Base-by-base conservation (phyloP, 1,140 invertebrate genomes). In the Plodia interpunctella region DNA sequence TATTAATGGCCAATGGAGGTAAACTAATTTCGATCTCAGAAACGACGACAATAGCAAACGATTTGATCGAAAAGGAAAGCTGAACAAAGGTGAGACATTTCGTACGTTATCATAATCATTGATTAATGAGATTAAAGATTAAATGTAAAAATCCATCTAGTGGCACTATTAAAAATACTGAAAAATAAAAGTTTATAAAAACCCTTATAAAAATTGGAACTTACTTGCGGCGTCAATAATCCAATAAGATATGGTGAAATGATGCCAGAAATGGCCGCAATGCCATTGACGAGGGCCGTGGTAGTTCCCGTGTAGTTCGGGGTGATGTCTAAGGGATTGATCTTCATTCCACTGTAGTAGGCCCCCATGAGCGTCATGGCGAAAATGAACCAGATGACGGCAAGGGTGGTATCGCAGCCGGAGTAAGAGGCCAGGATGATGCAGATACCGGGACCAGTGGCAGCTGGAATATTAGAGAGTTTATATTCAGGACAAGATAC, bases 231-330 rank as follows among this genome's bases (percentile, higher is more conserved):
- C 13, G 95, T 95, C 58, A 97, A 88, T 6, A 93, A 90, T 28
- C 95, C 95, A 49, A 96, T 94, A n/a, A 96, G 80, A 78, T 93
- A 94, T 0, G 96, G 96, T n/a, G 87, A 76, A 51, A 97, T 83
- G 55, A 97, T 96, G 10, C 95, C 96, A 51, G 95, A 94, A 2
- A 96, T 90, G 0, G 95, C 95, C 3, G 95, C 96, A 59, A 96
- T 93, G 0, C 95, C 95, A 79, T 97, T 97, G 0, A 95, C 94
- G 32, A 97, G 91, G 0, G 95, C 96, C 91, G 97, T 97, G 18
- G 96, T 83, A 0, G 94, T 94, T 51, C 96, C 95, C 11, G 95
- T 94, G 84, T 94, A 95, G 83, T 96, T 96, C 3, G 95, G 94
- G 35, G 94, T 94, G 55, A 98, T 92, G 83, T 97, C 96, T 53